Percentiles rank a stretch among this genome's conserved stretches.
These are phyloP conservation scores for Uloborus plumipes DNA, from an alignment of 2,888 invertebrate genomes.

Conservation along the genomic window DNA sequence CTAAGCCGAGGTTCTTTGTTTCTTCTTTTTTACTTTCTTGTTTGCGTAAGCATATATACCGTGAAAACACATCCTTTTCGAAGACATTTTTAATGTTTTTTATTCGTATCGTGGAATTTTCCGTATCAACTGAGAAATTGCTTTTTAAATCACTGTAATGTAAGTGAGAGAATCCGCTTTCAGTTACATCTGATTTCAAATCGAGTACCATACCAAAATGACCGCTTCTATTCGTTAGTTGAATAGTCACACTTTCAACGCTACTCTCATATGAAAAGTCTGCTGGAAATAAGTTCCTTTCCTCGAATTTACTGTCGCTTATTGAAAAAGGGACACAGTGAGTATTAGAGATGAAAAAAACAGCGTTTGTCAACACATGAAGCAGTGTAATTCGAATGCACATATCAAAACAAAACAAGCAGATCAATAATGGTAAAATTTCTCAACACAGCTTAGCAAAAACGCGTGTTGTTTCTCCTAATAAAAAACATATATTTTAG, in stretches of 20 bases:
- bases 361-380: constrained; percentile 9
- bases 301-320: neutral
- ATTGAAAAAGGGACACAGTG: neutral
- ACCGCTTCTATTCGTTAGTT: constrained; percentile 18
- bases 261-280: constrained; percentile 10
- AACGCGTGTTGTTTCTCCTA: too few species aligned
- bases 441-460: constrained; percentile 35
- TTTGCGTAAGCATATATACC: constrained; percentile 21
- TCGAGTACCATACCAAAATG: constrained; percentile 37
- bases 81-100: constrained; percentile 10
- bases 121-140: neutral
- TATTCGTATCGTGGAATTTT: constrained; percentile 13
- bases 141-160: constrained; percentile 17
- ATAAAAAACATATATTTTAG: too few species aligned
- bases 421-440: constrained; percentile 39
- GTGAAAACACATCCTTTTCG: neutral
- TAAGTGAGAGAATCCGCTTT: neutral
- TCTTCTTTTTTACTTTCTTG: neutral
- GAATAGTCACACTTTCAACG: constrained; percentile 4
- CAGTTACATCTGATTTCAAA: constrained; percentile 3
- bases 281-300: neutral
- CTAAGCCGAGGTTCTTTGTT: neutral
- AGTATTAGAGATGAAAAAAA: neutral
- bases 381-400: constrained; percentile 6
- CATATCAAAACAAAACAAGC: constrained; percentile 30